Evolutionary conservation across 2,797 vertebrate species (phyloP).

Genomic region (Pantherophis alleghaniensis): DNA sequence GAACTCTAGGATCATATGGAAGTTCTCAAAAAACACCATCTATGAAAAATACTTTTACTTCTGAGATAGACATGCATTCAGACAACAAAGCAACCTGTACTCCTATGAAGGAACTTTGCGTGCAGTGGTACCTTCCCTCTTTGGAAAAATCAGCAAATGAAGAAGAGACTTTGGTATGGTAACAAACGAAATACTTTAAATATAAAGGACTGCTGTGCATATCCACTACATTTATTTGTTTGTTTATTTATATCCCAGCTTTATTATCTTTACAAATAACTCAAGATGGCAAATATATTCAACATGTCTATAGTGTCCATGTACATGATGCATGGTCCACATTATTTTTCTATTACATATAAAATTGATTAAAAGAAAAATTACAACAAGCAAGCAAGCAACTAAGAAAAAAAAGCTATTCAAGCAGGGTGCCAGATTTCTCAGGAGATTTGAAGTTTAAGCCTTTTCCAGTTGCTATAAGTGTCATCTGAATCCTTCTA

Average conservation of each 20-base stretch:
- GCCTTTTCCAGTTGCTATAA: neutral
- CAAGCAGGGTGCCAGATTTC: neutral
- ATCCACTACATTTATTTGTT: neutral
- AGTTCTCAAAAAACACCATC: neutral
- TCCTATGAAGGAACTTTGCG: conserved; percentile 71
- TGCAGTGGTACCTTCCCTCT: conserved; percentile 80
- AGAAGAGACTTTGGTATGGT: conserved; percentile 72
- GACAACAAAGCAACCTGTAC: conserved; percentile 56
- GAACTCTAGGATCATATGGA: conserved; percentile 27
- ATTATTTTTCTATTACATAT: neutral
- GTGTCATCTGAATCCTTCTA: neutral
- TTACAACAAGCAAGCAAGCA: neutral
- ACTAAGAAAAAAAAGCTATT: neutral
- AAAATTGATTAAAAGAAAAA: neutral
- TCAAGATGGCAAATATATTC: neutral
- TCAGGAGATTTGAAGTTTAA: neutral
- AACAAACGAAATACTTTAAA: neutral
- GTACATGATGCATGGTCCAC: neutral
- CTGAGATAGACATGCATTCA: neutral
- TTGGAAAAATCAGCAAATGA: conserved; percentile 57
- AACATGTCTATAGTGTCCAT: neutral
- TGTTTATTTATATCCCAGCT: neutral
- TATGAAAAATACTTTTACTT: neutral
- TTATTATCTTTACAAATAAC: neutral
- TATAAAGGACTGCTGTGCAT: neutral